Conservation (phyloP, 2,888 invertebrate species). For the Bedellia somnulentella region DNA sequence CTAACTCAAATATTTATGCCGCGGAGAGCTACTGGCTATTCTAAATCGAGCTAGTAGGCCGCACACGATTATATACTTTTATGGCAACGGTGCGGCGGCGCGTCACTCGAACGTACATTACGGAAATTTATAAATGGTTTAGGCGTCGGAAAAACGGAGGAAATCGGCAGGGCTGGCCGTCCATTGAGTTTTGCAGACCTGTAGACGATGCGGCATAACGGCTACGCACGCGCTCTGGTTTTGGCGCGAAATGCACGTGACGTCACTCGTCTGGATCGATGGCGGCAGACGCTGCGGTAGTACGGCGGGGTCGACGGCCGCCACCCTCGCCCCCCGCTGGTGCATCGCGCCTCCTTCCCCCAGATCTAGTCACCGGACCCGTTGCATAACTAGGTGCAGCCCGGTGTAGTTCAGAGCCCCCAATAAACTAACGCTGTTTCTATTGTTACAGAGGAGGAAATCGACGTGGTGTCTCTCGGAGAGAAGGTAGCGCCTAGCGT, state of each 20-base stretch:
- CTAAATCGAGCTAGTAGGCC: no score
- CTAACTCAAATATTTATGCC: no score
- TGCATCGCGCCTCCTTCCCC: conserved; percentile 31
- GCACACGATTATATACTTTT: no score
- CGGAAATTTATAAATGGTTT: no score
- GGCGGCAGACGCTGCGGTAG: conserved; percentile 61
- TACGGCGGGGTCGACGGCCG: conserved; percentile 55
- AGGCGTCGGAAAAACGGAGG: no score
- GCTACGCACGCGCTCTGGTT: conserved; percentile 50
- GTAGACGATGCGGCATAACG: conserved; percentile 35
- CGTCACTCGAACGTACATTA: no score
- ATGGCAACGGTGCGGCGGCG: no score
- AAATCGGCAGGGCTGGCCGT: conserved; percentile 12
- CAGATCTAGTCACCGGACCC: conserved; percentile 33
- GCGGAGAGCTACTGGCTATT: no score
- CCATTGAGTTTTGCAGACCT: conserved; percentile 45
- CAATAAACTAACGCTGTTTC: conserved; percentile 18
- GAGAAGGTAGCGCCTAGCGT: conserved; percentile 29
- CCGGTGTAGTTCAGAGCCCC: not conserved
- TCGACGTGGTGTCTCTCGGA: conserved; percentile 78
- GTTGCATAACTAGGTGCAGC: conserved; percentile 14
- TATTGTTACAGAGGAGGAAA: conserved; percentile 77
- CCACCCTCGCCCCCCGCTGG: conserved; percentile 36
- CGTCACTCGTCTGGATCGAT: conserved; percentile 62
- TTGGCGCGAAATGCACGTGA: conserved; percentile 61